A percentile compares a stretch with the other conserved stretches of the same genome.
phyloP scores from a whole-genome alignment of 2,797 vertebrate species.

The Tinamus major region DNA sequence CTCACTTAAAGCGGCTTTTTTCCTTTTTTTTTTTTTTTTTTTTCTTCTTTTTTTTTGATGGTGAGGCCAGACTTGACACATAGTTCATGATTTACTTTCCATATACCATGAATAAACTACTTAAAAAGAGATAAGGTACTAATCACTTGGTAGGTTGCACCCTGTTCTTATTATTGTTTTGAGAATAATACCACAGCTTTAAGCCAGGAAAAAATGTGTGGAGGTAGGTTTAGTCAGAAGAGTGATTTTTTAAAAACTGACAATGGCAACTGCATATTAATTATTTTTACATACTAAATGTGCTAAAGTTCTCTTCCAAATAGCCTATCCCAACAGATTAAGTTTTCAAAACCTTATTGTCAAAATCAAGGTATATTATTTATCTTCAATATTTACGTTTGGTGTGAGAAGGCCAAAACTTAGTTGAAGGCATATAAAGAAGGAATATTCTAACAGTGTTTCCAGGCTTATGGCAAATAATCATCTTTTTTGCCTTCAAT shows the following conservation, averaged over 20 bases:
- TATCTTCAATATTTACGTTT: neutral
- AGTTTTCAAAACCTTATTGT: neutral
- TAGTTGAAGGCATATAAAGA: neutral
- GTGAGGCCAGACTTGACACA: neutral
- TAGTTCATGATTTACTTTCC: neutral
- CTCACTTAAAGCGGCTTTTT: neutral
- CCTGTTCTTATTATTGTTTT: neutral
- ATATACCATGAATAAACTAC: fast-evolving
- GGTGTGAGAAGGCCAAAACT: neutral
- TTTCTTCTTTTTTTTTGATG: neutral
- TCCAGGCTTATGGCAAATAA: neutral
- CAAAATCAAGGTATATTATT: neutral
- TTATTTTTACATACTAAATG: neutral
- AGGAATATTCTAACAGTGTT: neutral
- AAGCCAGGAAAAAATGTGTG: neutral
- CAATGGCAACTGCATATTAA: neutral
- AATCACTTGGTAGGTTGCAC: neutral
- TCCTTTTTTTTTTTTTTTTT: too few relatives aligned
- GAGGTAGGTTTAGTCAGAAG: neutral
- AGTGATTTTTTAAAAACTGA: neutral
- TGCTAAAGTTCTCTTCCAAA: neutral
- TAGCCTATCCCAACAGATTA: neutral
- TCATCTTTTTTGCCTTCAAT: neutral
- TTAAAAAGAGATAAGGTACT: neutral
- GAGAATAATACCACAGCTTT: neutral